Conservation (phyloP, 1,140 invertebrate species). For the Nebria ingens region DNA sequence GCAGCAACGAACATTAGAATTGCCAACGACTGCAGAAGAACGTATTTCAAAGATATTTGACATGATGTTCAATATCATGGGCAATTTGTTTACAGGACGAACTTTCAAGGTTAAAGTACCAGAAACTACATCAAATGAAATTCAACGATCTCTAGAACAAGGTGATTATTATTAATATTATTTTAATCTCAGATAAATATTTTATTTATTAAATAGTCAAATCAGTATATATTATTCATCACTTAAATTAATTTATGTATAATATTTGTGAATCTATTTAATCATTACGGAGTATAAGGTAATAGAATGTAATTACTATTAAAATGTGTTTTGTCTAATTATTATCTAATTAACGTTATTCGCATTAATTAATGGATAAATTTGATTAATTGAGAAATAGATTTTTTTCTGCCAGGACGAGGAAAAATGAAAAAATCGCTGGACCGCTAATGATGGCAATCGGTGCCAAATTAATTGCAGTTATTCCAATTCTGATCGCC, state of each 20-base stretch:
- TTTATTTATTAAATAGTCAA: no score
- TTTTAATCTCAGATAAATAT: no score
- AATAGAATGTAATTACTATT: no score
- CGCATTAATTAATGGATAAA: no score
- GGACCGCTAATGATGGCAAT: slow-evolving; percentile 50
- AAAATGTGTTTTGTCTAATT: slow-evolving; percentile 9
- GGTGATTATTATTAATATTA: no score
- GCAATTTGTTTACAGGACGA: slow-evolving; percentile 46
- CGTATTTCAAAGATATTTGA: slow-evolving; percentile 40
- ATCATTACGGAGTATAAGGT: no score
- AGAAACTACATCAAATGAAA: slow-evolving; percentile 37
- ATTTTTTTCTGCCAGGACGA: slow-evolving; percentile 10
- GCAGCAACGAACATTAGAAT: slow-evolving; percentile 27
- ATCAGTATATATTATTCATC: no score
- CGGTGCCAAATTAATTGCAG: slow-evolving; percentile 55
- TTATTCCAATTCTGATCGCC: slow-evolving; percentile 55
- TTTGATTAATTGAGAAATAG: no score
- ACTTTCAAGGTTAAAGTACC: slow-evolving; percentile 49
- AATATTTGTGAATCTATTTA: no score
- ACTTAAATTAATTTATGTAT: no score
- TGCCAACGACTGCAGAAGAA: slow-evolving; percentile 41
- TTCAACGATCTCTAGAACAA: slow-evolving; percentile 49
- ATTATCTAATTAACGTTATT: no score
- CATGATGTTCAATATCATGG: slow-evolving; percentile 41
- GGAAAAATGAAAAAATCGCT: slow-evolving; percentile 63